Evolutionary conservation across 2,113 vertebrate species (phyloP).

Genomic region (Lynx canadensis): DNA sequence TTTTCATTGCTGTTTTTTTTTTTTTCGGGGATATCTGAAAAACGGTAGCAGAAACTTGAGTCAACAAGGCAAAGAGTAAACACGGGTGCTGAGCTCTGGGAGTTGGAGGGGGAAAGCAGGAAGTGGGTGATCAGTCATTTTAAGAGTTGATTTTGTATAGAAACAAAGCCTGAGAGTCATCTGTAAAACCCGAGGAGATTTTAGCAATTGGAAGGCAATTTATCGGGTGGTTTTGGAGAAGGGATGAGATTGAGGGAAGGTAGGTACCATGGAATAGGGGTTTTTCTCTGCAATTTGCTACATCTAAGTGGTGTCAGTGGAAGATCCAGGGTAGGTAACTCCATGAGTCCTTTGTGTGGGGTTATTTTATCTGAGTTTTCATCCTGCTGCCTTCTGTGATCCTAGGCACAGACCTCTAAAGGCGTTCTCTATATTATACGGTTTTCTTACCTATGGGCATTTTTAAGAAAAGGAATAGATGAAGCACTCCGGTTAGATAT

Average conservation of each 20-base stretch:
- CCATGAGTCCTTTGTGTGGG: not conserved
- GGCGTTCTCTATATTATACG: not conserved
- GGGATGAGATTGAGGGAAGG: not conserved
- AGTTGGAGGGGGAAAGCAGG: too few species aligned
- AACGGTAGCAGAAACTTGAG: not conserved
- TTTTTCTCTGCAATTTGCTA: not conserved
- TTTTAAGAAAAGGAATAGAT: not conserved
- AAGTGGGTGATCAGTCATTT: too few species aligned
- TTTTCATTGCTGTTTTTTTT: not conserved
- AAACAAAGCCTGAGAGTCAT: not conserved
- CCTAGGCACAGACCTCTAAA: not conserved
- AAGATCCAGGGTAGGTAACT: not conserved
- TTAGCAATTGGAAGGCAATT: not conserved
- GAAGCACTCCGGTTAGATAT: fast-evolving
- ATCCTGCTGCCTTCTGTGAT: not conserved
- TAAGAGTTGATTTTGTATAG: not conserved
- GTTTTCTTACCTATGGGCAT: not conserved
- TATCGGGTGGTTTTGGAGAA: not conserved
- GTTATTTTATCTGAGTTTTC: not conserved
- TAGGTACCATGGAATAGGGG: not conserved
- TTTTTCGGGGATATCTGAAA: not conserved
- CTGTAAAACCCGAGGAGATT: not conserved
- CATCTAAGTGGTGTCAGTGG: not conserved
- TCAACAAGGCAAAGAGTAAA: too few species aligned
- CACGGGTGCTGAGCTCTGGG: fast-evolving